Conservation (phyloP, 1,140 invertebrate species). For the Bombyx mori region ASM3026992v2 NC_085111.1:11569001-11569500, state of each 20-base stretch:
- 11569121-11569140: slow-evolving; percentile 59
- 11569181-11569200: slow-evolving; percentile 69
- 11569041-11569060: slow-evolving; percentile 73
- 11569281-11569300: slow-evolving; percentile 56
- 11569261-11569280: slow-evolving; percentile 76
- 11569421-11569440: slow-evolving; percentile 66
- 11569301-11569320: slow-evolving; percentile 66
- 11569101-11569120: slow-evolving; percentile 54
- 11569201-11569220: slow-evolving; percentile 72
- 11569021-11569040: slow-evolving; percentile 78
- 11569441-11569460: slow-evolving; percentile 65
- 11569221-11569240: slow-evolving; percentile 78
- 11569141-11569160: slow-evolving; percentile 50
- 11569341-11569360: slow-evolving; percentile 62
- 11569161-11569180: slow-evolving; percentile 56
- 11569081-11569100: slow-evolving; percentile 46
- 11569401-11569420: slow-evolving; percentile 66
- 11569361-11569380: slow-evolving; percentile 52
- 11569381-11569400: slow-evolving; percentile 50
- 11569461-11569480: slow-evolving; percentile 41
- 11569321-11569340: slow-evolving; percentile 71
- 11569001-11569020: slow-evolving; percentile 78
- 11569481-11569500: slow-evolving; percentile 54
- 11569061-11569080: slow-evolving; percentile 69
- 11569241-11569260: slow-evolving; percentile 80